Evolutionary conservation across 2,797 vertebrate species (phyloP).

Genomic region (Poeciliopsis presidionis): DNA sequence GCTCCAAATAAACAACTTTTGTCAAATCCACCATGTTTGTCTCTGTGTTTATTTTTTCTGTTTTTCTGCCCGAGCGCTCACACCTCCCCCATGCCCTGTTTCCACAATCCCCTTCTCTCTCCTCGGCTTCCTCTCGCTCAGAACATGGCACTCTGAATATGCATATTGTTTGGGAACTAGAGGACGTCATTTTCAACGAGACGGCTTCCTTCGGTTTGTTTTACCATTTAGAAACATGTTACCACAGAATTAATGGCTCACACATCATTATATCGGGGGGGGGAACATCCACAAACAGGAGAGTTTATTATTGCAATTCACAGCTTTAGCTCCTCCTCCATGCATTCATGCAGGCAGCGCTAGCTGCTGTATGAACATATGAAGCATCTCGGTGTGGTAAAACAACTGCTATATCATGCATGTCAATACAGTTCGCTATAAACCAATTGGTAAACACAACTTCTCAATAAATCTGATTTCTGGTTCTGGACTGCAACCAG

Average conservation of each 20-base stretch:
- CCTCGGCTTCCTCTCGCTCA: slow-evolving; percentile 21
- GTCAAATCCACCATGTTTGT: slow-evolving; percentile 69
- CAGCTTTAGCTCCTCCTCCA: neutral
- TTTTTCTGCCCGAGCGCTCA: slow-evolving; percentile 36
- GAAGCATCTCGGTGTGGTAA: neutral
- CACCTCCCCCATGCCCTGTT: slow-evolving; percentile 26
- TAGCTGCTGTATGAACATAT: neutral
- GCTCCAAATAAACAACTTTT: slow-evolving; percentile 78
- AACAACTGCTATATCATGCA: neutral
- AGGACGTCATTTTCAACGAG: slow-evolving; percentile 5
- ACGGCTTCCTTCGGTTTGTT: neutral
- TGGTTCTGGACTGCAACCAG: too few relatives aligned
- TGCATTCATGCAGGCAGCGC: neutral
- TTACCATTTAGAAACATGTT: neutral
- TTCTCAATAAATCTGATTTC: neutral
- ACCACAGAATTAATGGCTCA: neutral
- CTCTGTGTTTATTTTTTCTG: slow-evolving; percentile 73
- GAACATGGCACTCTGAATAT: slow-evolving; percentile 7
- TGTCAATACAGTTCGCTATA: neutral
- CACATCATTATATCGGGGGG: neutral
- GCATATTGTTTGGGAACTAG: neutral
- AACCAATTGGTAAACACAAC: neutral
- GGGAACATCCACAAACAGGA: neutral
- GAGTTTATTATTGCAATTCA: slow-evolving; percentile 2
- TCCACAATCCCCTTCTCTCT: slow-evolving; percentile 51